Evolutionary conservation across 2,113 vertebrate species (phyloP), one percentile per base, ranked within the genome.

Genomic region (Nothobranchius furzeri): DNA sequence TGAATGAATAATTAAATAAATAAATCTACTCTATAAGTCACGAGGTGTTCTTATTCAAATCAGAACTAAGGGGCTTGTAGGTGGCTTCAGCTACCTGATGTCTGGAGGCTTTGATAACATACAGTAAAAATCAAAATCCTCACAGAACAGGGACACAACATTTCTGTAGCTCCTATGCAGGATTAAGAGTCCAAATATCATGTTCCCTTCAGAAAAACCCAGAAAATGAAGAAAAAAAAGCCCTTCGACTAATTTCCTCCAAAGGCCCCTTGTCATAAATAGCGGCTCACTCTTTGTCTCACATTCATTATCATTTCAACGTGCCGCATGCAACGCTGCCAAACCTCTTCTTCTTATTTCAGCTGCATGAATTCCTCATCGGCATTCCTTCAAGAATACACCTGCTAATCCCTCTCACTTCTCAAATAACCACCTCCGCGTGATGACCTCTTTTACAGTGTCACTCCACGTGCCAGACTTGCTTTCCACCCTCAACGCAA

Each of bases 381-480:
- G 60, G 68, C 74, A 76, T 80, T 75, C 69, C 68, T 20, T 76
- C 70, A 79, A 78, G 75, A 84, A 86, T 76, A 76, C 81, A 85
- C 85, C 78, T 81, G 67, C 76, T 86, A 81, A 81, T 90, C 83
- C 78, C 56, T 71, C 78, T 59, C 60, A 56, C 57, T 79, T 71
- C 68, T 73, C 15, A 69, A 82, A 73, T 51, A 78, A 72, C 78
- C n/a, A 24, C 57, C 65, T 70, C 65, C 40, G 6, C 60, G 68
- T 53, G 5, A 73, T 64, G 60, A 82, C 86, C 79, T 68, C 79
- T 50, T 82, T 58, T 71, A 67, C 60, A 66, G 73, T 88, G 81
- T 72, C 24, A 10, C 71, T 73, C 64, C 60, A 78, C 54, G 60
- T 84, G 79, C 67, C 65, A 61, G 70, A 83, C 89, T 70, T 85